Evolutionary conservation across 2,113 vertebrate species (phyloP), one percentile per base, ranked within the genome.

Genomic region (Seriola dumerili): DNA sequence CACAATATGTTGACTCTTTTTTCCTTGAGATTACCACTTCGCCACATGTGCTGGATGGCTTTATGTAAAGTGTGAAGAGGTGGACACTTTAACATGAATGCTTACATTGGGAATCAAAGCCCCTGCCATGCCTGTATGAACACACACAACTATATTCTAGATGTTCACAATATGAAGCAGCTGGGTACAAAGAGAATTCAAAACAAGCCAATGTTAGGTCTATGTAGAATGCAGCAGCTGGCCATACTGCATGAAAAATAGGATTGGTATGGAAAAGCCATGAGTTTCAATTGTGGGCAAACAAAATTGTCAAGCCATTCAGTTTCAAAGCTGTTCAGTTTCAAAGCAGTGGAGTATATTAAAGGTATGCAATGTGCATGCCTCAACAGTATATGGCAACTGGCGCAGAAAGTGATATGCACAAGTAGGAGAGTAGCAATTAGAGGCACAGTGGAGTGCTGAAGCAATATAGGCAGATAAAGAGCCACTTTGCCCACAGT

Each of bases 391-490:
- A 91, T 84, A 75, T 67, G 62, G 70, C 57, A 88, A 85, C 52
- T 85, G 76, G 40, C 40, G 48, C 55, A 76, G 81, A 84, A 88
- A 89, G 78, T 52, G 72, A 90, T 84, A 80, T 80, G 81, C 83
- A 81, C 71, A 85, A 81, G 80, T 68, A 85, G 71, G 71, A 88
- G 80, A 88, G 78, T 78, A 87, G 90, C 79, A 92, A 93, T 92
- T 93, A 94, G 87, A 86, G 78, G 70, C 81, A 87, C 87, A 89
- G 88, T 62, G 79, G 86, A 91, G 87, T 89, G 77, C 85, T 84
- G 82, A 90, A 84, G 87, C 89, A 91, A 92, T 92, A 87, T 73
- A 90, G 88, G 83, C 87, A 89, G 92, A 91, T 93, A 90, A 93
- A 93, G 83, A 89, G 86, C 78, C 84, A 87, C 76, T 88, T 85